Conservation (phyloP, 2,888 invertebrate genomes). For the Sylvicola cinctus region DNA sequence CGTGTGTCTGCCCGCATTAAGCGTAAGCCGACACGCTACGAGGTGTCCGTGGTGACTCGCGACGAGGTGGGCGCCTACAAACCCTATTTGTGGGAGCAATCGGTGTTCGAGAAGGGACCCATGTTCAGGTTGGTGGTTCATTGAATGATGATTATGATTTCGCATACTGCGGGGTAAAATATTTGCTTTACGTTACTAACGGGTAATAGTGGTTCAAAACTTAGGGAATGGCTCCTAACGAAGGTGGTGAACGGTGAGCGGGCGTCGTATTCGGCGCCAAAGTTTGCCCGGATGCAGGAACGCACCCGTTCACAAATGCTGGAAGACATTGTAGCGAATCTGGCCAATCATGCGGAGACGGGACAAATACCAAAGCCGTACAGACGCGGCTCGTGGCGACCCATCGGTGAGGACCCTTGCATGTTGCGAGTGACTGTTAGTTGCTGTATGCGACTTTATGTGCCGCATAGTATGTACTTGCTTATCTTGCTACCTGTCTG, state of each 20-base stretch:
- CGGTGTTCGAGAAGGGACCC: constrained; percentile 80
- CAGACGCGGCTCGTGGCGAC: constrained; percentile 80
- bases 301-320: constrained; percentile 83
- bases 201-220: constrained; percentile 3
- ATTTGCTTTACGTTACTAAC: neutral
- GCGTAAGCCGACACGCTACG: constrained; percentile 68
- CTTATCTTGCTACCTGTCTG: constrained; percentile 3
- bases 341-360: constrained; percentile 86
- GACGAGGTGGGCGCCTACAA: constrained; percentile 93
- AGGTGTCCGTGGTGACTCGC: constrained; percentile 79
- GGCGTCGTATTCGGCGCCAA: constrained; percentile 84
- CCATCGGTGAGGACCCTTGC: constrained; percentile 40
- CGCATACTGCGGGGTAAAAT: neutral
- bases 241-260: constrained; percentile 88
- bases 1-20: constrained; percentile 74
- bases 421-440: constrained; percentile 14
- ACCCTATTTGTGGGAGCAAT: constrained; percentile 89
- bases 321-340: constrained; percentile 81
- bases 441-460: constrained; percentile 25
- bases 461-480: constrained; percentile 24
- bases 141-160: neutral
- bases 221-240: constrained; percentile 71
- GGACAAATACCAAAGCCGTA: constrained; percentile 92
- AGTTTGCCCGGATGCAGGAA: constrained; percentile 89
- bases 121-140: constrained; percentile 52